Evolutionary conservation across 2,797 vertebrate species (phyloP), one percentile per base, ranked within the genome.

Genomic region (Lateolabrax maculatus): DNA sequence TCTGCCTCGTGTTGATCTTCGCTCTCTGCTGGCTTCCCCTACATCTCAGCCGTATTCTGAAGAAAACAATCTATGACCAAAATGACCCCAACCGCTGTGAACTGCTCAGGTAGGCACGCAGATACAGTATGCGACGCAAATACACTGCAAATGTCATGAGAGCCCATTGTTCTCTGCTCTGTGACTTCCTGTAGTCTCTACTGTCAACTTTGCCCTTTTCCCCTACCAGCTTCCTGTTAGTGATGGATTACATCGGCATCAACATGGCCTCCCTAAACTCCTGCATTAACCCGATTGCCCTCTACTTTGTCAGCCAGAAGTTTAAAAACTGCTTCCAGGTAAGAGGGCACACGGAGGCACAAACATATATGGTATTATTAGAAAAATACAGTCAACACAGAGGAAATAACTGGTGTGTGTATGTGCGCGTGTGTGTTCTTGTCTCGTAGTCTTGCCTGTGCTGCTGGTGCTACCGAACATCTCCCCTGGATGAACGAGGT

Each of bases 271-370:
- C 97, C 6, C 89, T 97, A 74, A 97, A 97, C 90, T 97, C 97
- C 90, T 97, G 97, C 92, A 97, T 97, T 82, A 97, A 97, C 84
- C 97, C 97, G 0, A 96, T 97, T 77, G 97, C 97, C 31, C 96
- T 97, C 76, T 97, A 97, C 90, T 97, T 97, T 0, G 96, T 97
- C 87, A 97, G 97, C 79, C 92, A 95, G 81, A 97, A 97, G 92
- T 97, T 97, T 90, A 97, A 97, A 94, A 97, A 97, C 82, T 97
- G 96, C 77, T 97, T 97, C 89, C 95, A 97, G 96, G 97, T 97
- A 90, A 90, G 92, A 79, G 13, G 31, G 19, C 29, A 29, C 37
- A 21, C 11, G 36, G 18, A 23, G 27, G 5, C 10, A 25, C 5
- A 39, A 34, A 48, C n/a, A 56, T 58, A 46, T 16, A 34, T 3